Percentiles rank a stretch among this genome's conserved stretches.
Conservation (phyloP, 2,113 vertebrate genomes). For the Sitta europaea region DNA sequence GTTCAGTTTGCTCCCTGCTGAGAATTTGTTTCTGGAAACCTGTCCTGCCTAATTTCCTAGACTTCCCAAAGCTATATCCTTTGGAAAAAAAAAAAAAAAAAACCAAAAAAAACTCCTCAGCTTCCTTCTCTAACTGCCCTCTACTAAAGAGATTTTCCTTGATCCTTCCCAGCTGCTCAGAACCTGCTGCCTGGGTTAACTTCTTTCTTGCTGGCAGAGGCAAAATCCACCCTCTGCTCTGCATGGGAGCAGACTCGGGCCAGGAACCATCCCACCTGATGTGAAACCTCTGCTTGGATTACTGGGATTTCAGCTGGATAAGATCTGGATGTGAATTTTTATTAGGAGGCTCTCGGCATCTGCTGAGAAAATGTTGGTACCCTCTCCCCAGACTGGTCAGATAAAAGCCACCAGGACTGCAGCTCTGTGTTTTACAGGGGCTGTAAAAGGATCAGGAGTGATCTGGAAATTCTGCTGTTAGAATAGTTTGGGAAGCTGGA, state of each 20-base stretch:
- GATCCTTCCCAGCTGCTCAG: background rate
- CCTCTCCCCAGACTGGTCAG: background rate
- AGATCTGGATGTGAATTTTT: background rate
- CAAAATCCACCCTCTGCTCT: background rate
- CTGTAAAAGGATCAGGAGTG: background rate
- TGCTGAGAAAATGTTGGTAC: background rate
- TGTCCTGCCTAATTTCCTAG: conserved; percentile 37
- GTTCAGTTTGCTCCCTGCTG: background rate
- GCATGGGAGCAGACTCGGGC: background rate
- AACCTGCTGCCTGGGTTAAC: background rate
- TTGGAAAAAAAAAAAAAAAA: background rate
- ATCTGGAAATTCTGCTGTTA: background rate
- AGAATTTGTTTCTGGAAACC: conserved; percentile 24
- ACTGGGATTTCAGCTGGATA: background rate
- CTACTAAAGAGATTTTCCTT: background rate
- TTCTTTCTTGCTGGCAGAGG: background rate
- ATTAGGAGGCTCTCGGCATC: background rate
- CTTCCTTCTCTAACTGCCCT: background rate
- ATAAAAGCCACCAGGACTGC: background rate
- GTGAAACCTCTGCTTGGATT: background rate
- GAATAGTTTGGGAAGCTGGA: background rate
- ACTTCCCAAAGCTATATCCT: background rate
- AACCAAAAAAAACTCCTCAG: background rate
- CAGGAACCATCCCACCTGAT: background rate
- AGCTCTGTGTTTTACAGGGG: background rate